Base-by-base conservation (phyloP, 2,888 invertebrate genomes). In the Clusia tigrina region DNA sequence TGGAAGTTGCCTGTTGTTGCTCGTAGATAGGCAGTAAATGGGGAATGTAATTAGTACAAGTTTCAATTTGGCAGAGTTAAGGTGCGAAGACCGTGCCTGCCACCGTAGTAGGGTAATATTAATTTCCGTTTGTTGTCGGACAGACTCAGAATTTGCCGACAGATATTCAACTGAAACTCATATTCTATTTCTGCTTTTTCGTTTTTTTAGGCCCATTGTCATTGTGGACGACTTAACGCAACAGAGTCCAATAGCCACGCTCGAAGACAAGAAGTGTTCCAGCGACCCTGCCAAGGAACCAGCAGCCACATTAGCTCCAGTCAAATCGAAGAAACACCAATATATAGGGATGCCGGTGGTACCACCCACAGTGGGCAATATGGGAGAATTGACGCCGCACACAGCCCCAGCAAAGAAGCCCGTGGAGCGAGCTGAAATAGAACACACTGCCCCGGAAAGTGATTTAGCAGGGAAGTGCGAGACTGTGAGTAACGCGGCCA, bases 211-310 rank as follows among this genome's bases (percentile, higher is more conserved):
- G 64, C 80, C 81, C 23, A 76, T 81, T 70, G 81, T 78, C 61
- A 76, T 79, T 67, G 76, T 79, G 58, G 81, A 82, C 71, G 82
- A 82, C 70, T 71, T 77, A 64, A 73, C 73, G 61, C 73, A 73
- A 60, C 68, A 73, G 20, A 70, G 71, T 54, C 46, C 58, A 57
- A 65, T 58, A 51, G 54, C 67, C 58, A 42, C 54, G 17, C 59
- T 60, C 6, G 63, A 61, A 55, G 52, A 42, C 23, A 67, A 74
- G 57, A 58, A 46, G 25, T 24, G 17, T 20, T 18, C 18, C 22
- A 24, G 2, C n/a, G 23, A 22, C 2, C n/a, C 22, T 32, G 32
- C 38, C 52, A 26, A 37, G 25, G 15, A 18, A 25, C 20, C 37
- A 58, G 32, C 54, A 46, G 18, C 52, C 20, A 12, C 15, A 22